Conservation (phyloP, 2,797 vertebrate species). For the Syngnathus acus region DNA sequence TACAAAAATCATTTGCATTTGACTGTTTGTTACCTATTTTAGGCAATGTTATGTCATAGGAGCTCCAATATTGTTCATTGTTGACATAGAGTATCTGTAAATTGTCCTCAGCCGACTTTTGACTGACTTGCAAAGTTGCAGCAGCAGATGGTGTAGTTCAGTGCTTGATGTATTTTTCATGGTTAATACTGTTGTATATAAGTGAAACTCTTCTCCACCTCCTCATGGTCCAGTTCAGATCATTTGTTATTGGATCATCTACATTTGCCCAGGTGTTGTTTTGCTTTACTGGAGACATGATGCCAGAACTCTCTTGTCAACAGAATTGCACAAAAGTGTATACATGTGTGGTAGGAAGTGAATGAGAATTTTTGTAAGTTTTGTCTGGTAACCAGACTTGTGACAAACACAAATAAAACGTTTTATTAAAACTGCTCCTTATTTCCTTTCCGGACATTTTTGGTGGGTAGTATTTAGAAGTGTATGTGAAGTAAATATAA, state of each 20-base stretch:
- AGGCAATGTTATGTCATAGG: slow-evolving; percentile 23
- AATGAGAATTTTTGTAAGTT: slow-evolving; percentile 71
- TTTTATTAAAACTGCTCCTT: slow-evolving; percentile 55
- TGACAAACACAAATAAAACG: slow-evolving; percentile 69
- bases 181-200: slow-evolving; percentile 56
- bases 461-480: neutral
- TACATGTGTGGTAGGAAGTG: slow-evolving; percentile 60
- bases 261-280: slow-evolving; percentile 33
- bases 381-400: slow-evolving; percentile 80
- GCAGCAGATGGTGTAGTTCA: slow-evolving; percentile 32
- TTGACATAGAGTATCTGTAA: slow-evolving; percentile 46
- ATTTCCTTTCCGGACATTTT: neutral
- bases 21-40: slow-evolving; percentile 29
- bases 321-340: slow-evolving; percentile 65
- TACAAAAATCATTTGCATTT: slow-evolving; percentile 20
- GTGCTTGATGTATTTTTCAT: slow-evolving; percentile 56
- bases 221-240: slow-evolving; percentile 43
- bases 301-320: slow-evolving; percentile 40
- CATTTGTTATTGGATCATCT: slow-evolving; percentile 59
- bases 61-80: slow-evolving; percentile 29
- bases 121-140: slow-evolving; percentile 29
- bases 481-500: too few species aligned
- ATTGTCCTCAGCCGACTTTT: slow-evolving; percentile 43
- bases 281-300: slow-evolving; percentile 28
- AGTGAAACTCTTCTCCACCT: slow-evolving; percentile 39